phyloP scores from a whole-genome alignment of 2,888 invertebrate genomes.

The Zygogramma bicolorata region DNA sequence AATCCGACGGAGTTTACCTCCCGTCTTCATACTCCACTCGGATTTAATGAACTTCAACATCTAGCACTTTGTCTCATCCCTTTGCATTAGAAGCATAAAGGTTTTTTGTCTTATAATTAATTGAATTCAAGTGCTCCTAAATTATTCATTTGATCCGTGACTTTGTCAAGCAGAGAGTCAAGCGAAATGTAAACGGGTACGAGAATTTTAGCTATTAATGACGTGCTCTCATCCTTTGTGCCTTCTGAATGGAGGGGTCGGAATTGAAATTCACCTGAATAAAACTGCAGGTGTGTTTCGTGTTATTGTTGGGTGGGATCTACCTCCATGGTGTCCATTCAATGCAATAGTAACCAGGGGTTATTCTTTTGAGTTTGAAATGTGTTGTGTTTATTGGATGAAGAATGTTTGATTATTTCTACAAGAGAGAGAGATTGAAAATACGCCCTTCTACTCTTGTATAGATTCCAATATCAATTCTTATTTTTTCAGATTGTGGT shows the following conservation, averaged over 20 bases:
- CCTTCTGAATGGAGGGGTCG: neutral
- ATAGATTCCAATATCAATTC: no score
- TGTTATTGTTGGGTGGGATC: neutral
- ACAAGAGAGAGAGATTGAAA: neutral
- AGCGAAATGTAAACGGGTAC: slow-evolving; percentile 6
- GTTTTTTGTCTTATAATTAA: slow-evolving; percentile 20
- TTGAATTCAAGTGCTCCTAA: slow-evolving; percentile 17
- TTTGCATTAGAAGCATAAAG: slow-evolving; percentile 9
- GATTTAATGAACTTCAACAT: slow-evolving; percentile 31
- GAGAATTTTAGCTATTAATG: slow-evolving; percentile 2
- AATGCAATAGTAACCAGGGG: no score
- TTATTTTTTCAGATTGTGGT: no score
- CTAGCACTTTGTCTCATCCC: slow-evolving; percentile 23
- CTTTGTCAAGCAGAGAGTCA: slow-evolving; percentile 1
- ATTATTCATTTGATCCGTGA: slow-evolving; percentile 21
- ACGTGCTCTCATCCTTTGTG: neutral
- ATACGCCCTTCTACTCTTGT: no score
- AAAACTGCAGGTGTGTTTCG: neutral
- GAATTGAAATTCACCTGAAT: neutral
- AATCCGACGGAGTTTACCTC: slow-evolving; percentile 31
- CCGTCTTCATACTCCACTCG: slow-evolving; percentile 28
- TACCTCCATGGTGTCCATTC: neutral
- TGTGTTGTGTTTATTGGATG: neutral
- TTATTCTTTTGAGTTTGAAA: neutral
- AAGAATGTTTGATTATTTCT: neutral